phyloP scores from a whole-genome alignment of 2,113 vertebrate genomes.

The Megaceryle maxima region DNA sequence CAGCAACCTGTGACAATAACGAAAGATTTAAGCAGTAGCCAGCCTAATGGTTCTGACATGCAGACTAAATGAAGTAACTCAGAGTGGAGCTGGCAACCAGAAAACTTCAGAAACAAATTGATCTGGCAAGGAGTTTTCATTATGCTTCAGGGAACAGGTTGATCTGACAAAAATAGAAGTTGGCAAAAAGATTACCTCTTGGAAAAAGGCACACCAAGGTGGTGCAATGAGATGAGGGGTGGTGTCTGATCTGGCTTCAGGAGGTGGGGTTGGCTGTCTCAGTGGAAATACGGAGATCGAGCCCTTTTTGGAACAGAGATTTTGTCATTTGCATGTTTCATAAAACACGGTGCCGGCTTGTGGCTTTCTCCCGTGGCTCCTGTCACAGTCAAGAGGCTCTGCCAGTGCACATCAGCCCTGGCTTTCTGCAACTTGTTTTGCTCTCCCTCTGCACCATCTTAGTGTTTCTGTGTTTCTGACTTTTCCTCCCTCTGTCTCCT shows the following conservation, averaged over 20 bases:
- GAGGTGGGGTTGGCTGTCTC: not conserved
- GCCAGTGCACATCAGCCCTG: not conserved
- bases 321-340: not conserved
- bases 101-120: constrained; percentile 57
- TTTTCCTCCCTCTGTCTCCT: not conserved
- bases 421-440: not conserved
- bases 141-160: constrained; percentile 61
- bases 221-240: not conserved
- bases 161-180: constrained; percentile 61
- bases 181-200: constrained; percentile 50
- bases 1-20: not conserved
- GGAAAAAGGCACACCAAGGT: not conserved
- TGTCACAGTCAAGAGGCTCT: not conserved
- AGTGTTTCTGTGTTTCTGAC: not conserved
- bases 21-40: not conserved
- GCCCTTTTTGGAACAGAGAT: not conserved
- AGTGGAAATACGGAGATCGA: not conserved
- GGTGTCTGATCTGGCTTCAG: not conserved
- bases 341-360: not conserved
- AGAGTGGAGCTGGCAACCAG: constrained; percentile 48
- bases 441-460: rapidly evolving
- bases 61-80: constrained; percentile 43
- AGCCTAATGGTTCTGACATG: constrained; percentile 54
- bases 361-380: rapidly evolving
- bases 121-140: constrained; percentile 63